These are phyloP conservation scores for Cottoperca gobio DNA, from an alignment of 2,797 vertebrate genomes.

Conservation along the genomic window DNA sequence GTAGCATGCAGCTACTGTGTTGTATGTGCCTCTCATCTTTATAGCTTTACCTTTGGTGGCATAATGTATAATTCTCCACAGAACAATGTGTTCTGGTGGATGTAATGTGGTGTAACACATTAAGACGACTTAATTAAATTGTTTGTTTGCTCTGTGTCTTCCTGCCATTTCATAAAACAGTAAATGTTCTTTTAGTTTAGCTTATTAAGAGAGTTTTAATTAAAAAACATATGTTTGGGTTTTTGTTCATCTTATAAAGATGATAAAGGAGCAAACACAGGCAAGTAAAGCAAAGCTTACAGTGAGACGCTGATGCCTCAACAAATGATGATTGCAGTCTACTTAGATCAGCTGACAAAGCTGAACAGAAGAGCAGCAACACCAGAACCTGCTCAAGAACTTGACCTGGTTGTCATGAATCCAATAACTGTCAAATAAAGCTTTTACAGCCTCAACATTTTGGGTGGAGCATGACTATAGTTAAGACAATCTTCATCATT, in stretches of 20 bases:
- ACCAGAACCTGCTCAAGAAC: not conserved
- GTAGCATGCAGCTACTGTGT: not conserved
- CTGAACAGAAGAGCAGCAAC: slow-evolving; percentile 3
- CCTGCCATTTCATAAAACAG: too few species aligned
- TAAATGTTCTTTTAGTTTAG: not conserved
- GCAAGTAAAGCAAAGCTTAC: not conserved
- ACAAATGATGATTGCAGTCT: slow-evolving; percentile 1
- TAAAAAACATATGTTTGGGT: not conserved
- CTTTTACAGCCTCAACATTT: not conserved
- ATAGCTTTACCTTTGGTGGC: not conserved
- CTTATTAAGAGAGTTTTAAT: not conserved
- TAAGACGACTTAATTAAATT: not conserved
- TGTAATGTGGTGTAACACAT: not conserved
- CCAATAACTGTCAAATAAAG: not conserved
- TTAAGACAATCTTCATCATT: not conserved
- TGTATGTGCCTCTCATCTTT: not conserved
- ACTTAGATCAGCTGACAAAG: not conserved
- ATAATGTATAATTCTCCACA: not conserved
- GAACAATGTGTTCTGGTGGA: not conserved
- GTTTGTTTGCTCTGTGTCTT: not conserved
- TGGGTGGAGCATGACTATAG: not conserved
- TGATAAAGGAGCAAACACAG: not conserved
- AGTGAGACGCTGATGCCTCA: slow-evolving; percentile 2
- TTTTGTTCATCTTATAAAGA: not conserved
- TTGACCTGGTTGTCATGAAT: not conserved